Conservation (phyloP, 2,888 invertebrate species). For the Ferrisia virgata region DNA sequence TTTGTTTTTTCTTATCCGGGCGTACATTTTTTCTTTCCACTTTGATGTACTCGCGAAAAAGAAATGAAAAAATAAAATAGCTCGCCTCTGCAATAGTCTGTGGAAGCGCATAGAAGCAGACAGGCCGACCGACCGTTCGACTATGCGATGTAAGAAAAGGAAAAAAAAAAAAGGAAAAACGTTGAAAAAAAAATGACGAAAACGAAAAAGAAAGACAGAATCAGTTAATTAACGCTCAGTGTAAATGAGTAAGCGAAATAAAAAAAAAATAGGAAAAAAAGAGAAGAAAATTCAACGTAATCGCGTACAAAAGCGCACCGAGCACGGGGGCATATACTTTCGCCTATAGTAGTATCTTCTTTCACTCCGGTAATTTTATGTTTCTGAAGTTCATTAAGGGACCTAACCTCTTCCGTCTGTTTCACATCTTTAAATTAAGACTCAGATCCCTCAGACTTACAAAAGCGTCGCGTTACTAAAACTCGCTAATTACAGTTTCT, state of each 20-base stretch:
- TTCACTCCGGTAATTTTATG: slow-evolving; percentile 44
- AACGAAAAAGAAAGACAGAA: slow-evolving; percentile 3
- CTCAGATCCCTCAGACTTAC: slow-evolving; percentile 39
- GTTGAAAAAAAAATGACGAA: slow-evolving; percentile 10
- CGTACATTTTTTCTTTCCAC: too few relatives aligned
- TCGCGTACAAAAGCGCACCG: slow-evolving; percentile 14
- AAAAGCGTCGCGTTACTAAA: slow-evolving; percentile 30
- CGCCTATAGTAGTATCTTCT: slow-evolving; percentile 36
- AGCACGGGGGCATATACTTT: slow-evolving; percentile 17
- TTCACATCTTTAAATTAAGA: slow-evolving; percentile 44
- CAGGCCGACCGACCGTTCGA: too few relatives aligned
- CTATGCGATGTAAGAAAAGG: neutral
- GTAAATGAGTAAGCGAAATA: slow-evolving; percentile 23
- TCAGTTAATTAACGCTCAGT: slow-evolving; percentile 28
- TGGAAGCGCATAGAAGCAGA: too few relatives aligned
- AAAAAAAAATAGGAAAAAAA: too few relatives aligned
- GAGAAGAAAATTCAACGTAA: slow-evolving; percentile 34
- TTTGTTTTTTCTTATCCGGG: too few relatives aligned
- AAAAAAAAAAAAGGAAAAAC: neutral
- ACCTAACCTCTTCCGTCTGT: slow-evolving; percentile 43
- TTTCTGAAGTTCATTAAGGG: slow-evolving; percentile 44
- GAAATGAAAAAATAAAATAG: neutral
- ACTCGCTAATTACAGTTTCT: slow-evolving; percentile 44
- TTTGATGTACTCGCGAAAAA: too few relatives aligned
- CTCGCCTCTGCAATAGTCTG: neutral